Evolutionary conservation across 1,140 invertebrate genomes (phyloP), one percentile per base, ranked within the genome.

Genomic region (Nomia melanderi): DNA sequence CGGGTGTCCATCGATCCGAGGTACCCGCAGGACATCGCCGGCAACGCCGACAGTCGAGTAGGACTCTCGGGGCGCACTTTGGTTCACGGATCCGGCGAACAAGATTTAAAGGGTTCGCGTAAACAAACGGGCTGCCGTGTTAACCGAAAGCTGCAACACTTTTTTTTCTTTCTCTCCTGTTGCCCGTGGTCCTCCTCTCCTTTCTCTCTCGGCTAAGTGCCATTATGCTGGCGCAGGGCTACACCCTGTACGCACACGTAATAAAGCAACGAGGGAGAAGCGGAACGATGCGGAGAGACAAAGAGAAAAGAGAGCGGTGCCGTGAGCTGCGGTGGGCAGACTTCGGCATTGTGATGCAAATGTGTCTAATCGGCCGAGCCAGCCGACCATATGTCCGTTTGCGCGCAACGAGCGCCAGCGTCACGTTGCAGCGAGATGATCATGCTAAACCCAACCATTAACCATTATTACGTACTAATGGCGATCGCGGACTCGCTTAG

Each of bases 311-410:
- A 66, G 64, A 78, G 63, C 57, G 59, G 77, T n/a, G 47, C 70
- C 76, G 70, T 66, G 82, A 75, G 70, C 78, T 79, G 69, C 83
- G 84, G 89, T 88, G 82, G 89, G 88, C 83, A 88, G 90, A 90
- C 85, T 90, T 86, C 75, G 69, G 85, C 83, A 91, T 91, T 91
- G 90, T 92, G 84, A 92, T 92, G 91, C 90, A 92, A 92, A 92
- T 92, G 90, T 91, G 89, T 91, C 91, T 92, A 92, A 92, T 91
- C 90, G 91, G 90, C 85, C 88, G 89, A 91, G 88, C 88, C 90
- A 90, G 88, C 84, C 90, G 88, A 92, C 91, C 91, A 92, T 92
- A 92, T 91, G 91, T 92, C 90, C 90, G 90, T 88, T 90, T 76
- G 78, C 77, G 79, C 74, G 41, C 84, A 64, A 81, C 67, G 71